phyloP scores from a whole-genome alignment of 2,888 invertebrate genomes.

The Mesoligia furuncula region DNA sequence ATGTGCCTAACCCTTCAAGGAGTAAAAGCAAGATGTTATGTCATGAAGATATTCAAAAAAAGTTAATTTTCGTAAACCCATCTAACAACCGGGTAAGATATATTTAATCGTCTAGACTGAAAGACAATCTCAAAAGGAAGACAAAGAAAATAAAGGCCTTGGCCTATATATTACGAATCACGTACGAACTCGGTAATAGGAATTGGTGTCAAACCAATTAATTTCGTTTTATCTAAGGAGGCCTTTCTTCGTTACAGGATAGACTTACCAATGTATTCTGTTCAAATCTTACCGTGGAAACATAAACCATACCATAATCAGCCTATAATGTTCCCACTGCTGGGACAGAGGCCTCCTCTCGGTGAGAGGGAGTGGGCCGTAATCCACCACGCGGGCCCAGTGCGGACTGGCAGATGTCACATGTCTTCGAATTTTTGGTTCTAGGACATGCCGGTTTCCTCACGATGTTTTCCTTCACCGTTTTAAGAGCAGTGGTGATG shows the following conservation, averaged over 20 bases:
- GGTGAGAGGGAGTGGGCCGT: no score
- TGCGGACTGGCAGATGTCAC: no score
- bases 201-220: neutral
- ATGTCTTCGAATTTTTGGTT: no score
- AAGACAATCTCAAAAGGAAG: constrained; percentile 1
- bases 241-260: neutral
- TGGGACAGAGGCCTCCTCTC: no score
- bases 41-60: neutral
- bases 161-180: neutral
- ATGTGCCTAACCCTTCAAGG: neutral
- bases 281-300: neutral
- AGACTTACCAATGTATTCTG: neutral
- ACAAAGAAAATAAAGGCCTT: neutral
- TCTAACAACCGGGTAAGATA: neutral
- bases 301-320: no score
- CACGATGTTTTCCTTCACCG: no score
- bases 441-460: no score
- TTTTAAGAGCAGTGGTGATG: no score
- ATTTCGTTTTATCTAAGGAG: neutral
- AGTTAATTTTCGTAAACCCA: neutral
- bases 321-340: no score
- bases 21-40: no score
- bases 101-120: constrained; percentile 9
- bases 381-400: no score
- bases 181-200: neutral